phyloP scores from a whole-genome alignment of 2,797 vertebrate species.

The Lophius americanus region DNA sequence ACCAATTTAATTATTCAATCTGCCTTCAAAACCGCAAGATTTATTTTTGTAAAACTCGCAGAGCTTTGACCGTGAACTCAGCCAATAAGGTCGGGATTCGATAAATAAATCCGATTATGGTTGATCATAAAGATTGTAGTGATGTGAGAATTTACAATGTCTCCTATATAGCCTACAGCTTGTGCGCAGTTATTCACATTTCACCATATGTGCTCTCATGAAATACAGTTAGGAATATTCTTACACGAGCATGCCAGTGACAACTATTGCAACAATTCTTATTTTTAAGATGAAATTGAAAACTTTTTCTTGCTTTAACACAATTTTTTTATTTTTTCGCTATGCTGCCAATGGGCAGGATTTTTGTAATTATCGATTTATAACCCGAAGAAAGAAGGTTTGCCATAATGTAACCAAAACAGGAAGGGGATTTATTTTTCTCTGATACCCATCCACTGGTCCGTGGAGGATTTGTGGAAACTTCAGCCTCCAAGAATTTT shows the following conservation, averaged over 20 bases:
- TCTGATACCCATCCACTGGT: too few relatives aligned
- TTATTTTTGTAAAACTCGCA: background rate
- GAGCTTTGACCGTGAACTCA: background rate
- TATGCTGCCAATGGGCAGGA: too few relatives aligned
- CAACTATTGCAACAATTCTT: constrained; percentile 18
- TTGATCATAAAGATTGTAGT: constrained; percentile 6
- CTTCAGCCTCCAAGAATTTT: too few relatives aligned
- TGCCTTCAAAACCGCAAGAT: constrained; percentile 11
- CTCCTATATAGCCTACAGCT: constrained; percentile 1
- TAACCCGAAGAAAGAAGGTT: too few relatives aligned
- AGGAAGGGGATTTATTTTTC: too few relatives aligned
- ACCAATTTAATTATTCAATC: constrained; percentile 24
- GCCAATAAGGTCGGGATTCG: constrained; percentile 12
- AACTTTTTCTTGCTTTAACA: too few relatives aligned
- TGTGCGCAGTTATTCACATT: constrained; percentile 6
- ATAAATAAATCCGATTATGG: background rate
- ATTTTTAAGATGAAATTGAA: constrained; percentile 7
- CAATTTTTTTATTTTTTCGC: background rate
- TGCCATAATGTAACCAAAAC: too few relatives aligned
- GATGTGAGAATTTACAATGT: constrained; percentile 31
- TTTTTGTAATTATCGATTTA: too few relatives aligned
- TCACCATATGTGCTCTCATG: constrained; percentile 31
- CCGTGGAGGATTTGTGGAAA: too few relatives aligned
- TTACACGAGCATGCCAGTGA: constrained; percentile 1
- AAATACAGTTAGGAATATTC: constrained; percentile 10